Conservation (phyloP, 2,113 vertebrate genomes). For the Etia nguti region DNA sequence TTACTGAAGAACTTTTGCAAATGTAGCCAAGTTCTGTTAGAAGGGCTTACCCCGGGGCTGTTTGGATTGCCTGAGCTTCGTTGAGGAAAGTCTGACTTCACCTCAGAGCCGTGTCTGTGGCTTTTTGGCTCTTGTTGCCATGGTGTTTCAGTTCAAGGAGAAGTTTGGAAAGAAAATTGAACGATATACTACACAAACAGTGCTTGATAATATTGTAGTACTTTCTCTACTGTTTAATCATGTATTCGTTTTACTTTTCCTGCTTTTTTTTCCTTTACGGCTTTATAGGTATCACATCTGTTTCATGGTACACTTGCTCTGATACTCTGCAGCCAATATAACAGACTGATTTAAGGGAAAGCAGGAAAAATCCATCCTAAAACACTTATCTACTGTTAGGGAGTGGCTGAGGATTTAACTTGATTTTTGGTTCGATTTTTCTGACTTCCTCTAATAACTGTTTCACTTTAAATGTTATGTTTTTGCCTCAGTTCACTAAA, state of each 20-base stretch:
- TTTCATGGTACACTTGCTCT: background rate
- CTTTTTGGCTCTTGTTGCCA: conserved; percentile 41
- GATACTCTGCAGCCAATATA: background rate
- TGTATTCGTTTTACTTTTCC: background rate
- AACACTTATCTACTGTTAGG: background rate
- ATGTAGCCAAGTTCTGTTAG: conserved; percentile 7
- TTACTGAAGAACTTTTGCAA: conserved; percentile 30
- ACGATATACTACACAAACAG: background rate
- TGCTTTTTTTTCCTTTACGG: background rate
- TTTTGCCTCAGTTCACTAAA: background rate
- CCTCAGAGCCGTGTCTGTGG: conserved; percentile 18
- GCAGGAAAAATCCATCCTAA: background rate
- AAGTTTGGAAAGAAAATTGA: conserved; percentile 32
- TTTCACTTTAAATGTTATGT: background rate
- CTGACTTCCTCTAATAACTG: background rate
- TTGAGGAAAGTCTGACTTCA: conserved; percentile 35
- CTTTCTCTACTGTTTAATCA: background rate
- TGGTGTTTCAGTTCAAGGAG: conserved; percentile 23
- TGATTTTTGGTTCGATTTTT: background rate
- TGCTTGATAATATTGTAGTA: background rate
- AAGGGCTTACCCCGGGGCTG: conserved; percentile 6
- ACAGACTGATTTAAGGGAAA: background rate
- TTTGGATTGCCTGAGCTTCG: conserved; percentile 18
- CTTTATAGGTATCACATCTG: background rate
- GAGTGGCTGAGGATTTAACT: background rate